These are phyloP conservation scores for Phaedon cochleariae DNA, from an alignment of 2,888 invertebrate genomes.

Conservation along the genomic window DNA sequence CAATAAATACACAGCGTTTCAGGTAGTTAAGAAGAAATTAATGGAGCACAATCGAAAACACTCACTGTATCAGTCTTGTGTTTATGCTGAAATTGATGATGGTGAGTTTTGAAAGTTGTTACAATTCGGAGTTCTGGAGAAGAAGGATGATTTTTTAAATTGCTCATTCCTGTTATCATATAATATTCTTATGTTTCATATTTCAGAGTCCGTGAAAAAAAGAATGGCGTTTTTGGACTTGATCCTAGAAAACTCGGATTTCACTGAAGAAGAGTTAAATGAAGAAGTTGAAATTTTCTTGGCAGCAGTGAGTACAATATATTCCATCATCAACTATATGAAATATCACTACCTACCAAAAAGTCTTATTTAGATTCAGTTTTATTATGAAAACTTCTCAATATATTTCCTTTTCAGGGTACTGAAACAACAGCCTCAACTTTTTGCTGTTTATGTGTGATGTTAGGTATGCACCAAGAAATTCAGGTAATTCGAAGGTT, in stretches of 20 bases:
- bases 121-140: too few relatives aligned
- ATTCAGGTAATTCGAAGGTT: conserved; percentile 27
- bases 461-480: conserved; percentile 40
- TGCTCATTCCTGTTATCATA: too few relatives aligned
- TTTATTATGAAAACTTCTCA: too few relatives aligned
- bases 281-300: conserved; percentile 65
- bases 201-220: conserved; percentile 10
- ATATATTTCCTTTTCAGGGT: conserved; percentile 27
- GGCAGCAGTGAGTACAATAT: conserved; percentile 65
- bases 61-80: neutral
- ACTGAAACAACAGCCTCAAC: conserved; percentile 52
- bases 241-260: conserved; percentile 24
- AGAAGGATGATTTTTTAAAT: too few relatives aligned
- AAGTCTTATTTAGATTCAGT: too few relatives aligned
- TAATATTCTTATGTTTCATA: neutral
- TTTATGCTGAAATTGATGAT: conserved; percentile 19
- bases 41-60: conserved; percentile 8
- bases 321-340: too few relatives aligned
- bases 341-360: too few relatives aligned
- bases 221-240: conserved; percentile 30
- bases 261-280: conserved; percentile 26
- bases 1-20: neutral
- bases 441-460: conserved; percentile 46
- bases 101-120: conserved; percentile 18
- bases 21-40: conserved; percentile 32